Evolutionary conservation across 2,888 invertebrate genomes (phyloP).

Genomic region (Drosophila neotestacea): DNA sequence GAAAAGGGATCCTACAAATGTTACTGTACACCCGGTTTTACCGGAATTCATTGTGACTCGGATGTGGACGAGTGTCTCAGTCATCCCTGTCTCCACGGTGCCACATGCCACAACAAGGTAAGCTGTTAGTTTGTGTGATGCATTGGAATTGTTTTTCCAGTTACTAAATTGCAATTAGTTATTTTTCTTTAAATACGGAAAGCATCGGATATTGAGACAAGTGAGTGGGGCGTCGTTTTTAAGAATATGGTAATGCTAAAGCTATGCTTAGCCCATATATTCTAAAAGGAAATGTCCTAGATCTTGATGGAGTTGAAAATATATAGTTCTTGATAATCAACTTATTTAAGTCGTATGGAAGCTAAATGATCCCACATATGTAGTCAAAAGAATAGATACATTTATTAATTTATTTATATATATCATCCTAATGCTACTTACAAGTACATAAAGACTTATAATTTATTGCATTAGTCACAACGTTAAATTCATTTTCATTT

Average conservation of each 20-base stretch:
- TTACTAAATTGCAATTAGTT: slow-evolving; percentile 83
- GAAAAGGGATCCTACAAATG: slow-evolving; percentile 92
- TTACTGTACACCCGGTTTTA: slow-evolving; percentile 94
- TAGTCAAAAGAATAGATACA: no score
- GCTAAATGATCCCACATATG: no score
- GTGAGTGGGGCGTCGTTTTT: slow-evolving; percentile 74
- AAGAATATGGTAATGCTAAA: not conserved
- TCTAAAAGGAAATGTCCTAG: not conserved
- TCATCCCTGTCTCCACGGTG: slow-evolving; percentile 93
- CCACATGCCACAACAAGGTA: slow-evolving; percentile 91
- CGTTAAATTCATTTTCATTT: no score
- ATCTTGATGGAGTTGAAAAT: no score
- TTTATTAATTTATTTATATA: no score
- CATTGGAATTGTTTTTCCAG: slow-evolving; percentile 20
- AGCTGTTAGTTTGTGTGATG: slow-evolving; percentile 38
- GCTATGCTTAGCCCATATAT: not conserved
- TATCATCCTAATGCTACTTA: no score
- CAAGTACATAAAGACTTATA: no score
- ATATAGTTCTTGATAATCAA: no score
- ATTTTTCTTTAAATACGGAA: slow-evolving; percentile 85
- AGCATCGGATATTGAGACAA: slow-evolving; percentile 85
- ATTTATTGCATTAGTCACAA: no score
- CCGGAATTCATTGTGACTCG: slow-evolving; percentile 92
- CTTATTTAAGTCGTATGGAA: no score
- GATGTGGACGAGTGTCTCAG: slow-evolving; percentile 96